phyloP scores from a whole-genome alignment of 2,888 invertebrate genomes.

The Xanthia togata region DNA sequence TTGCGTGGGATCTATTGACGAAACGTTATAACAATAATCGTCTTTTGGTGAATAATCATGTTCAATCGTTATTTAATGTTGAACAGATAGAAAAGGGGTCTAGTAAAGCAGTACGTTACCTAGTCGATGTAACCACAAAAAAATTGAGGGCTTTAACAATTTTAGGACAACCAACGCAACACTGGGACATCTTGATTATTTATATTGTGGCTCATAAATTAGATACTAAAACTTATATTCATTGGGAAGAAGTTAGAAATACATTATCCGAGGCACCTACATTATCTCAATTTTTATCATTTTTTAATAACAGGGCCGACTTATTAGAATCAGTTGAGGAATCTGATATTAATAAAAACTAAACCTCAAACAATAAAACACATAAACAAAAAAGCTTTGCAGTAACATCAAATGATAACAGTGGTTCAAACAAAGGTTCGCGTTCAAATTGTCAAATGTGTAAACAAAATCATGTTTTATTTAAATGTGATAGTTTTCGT shows the following conservation, averaged over 20 bases:
- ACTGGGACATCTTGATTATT: constrained; percentile 17
- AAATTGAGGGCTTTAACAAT: constrained; percentile 12
- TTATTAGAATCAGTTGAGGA: constrained; percentile 18
- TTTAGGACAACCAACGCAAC: constrained; percentile 15
- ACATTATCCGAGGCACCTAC: constrained; percentile 9
- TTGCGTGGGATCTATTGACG: constrained; percentile 12
- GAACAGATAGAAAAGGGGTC: constrained; percentile 13
- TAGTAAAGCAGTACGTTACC: constrained; percentile 5
- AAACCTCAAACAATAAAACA: constrained; percentile 2
- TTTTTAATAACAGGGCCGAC: constrained; percentile 7
- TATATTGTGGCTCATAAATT: constrained; percentile 12
- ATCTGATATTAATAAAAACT: constrained; percentile 3
- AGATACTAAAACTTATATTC: neutral
- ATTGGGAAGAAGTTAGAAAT: constrained; percentile 9
- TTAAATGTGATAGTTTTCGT: constrained; percentile 15
- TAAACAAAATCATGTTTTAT: constrained; percentile 12
- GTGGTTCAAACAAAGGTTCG: neutral
- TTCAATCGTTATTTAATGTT: constrained; percentile 22
- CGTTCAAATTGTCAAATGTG: constrained; percentile 11
- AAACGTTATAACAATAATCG: constrained; percentile 20
- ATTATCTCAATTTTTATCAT: constrained; percentile 2
- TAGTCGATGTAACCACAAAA: constrained; percentile 17
- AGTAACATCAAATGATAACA: constrained; percentile 10
- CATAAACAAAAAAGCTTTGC: constrained; percentile 1
- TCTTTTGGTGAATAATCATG: constrained; percentile 15